Percentiles rank a stretch among this genome's conserved stretches.
Evolutionary conservation across 2,888 invertebrate species (phyloP).

Genomic region (Trachelus tabidus): DNA sequence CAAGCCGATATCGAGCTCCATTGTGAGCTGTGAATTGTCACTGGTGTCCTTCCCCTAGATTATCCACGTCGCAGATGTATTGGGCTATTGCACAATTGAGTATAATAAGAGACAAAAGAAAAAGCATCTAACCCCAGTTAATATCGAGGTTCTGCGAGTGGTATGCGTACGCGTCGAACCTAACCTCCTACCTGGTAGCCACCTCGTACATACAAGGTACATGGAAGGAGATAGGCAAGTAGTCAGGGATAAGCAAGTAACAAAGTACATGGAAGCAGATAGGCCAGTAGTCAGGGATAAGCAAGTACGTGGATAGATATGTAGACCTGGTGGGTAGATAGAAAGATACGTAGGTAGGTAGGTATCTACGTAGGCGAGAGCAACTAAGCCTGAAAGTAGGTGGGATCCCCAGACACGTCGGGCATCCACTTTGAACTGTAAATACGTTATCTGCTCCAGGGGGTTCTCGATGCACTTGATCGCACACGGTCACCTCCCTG

Average conservation of each 20-base stretch:
- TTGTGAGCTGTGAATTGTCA: background rate
- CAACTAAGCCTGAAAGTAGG: background rate
- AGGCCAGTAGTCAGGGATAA: background rate
- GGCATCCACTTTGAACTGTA: slow-evolving; percentile 46
- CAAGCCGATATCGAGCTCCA: background rate
- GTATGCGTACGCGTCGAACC: background rate
- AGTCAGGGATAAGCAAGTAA: background rate
- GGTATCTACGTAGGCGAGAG: background rate
- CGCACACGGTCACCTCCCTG: slow-evolving; percentile 36
- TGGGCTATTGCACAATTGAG: background rate
- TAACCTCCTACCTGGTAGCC: background rate
- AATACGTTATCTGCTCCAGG: slow-evolving; percentile 48
- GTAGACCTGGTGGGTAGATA: background rate
- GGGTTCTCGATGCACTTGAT: slow-evolving; percentile 46
- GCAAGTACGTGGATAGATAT: background rate
- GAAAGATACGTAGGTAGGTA: background rate
- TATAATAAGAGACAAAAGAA: background rate
- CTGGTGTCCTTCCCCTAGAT: background rate
- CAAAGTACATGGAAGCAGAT: background rate
- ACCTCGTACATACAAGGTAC: background rate
- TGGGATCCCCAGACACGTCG: slow-evolving; percentile 17
- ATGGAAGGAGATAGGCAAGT: background rate
- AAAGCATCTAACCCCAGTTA: background rate
- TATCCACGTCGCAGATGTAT: background rate
- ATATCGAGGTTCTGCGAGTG: background rate